These are phyloP conservation scores for Drosophila dives DNA, from an alignment of 2,888 invertebrate genomes.

Conservation along the genomic window DNA sequence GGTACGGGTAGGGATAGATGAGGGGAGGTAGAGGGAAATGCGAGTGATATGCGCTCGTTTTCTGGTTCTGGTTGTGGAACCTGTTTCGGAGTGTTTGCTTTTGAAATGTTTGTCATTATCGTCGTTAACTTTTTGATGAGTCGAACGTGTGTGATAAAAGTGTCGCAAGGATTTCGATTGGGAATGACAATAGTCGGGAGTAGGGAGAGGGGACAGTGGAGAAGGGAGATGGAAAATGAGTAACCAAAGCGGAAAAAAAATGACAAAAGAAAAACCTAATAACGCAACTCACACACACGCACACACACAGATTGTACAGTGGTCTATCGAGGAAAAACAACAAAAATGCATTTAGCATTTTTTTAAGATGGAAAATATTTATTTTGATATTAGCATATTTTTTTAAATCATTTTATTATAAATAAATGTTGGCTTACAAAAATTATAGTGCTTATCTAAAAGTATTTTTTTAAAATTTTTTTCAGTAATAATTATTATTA, in stretches of 20 bases:
- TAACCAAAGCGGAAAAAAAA: slow-evolving; percentile 9
- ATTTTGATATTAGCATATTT: neutral
- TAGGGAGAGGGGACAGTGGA: neutral
- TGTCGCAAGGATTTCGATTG: slow-evolving; percentile 70
- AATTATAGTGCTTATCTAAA: neutral
- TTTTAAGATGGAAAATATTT: neutral
- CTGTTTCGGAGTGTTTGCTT: slow-evolving; percentile 67
- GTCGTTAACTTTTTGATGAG: slow-evolving; percentile 79
- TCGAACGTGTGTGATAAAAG: slow-evolving; percentile 78
- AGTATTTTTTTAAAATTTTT: no score
- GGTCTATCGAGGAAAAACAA: neutral
- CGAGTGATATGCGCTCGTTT: slow-evolving; percentile 14
- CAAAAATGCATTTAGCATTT: neutral
- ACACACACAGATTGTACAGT: slow-evolving; percentile 4
- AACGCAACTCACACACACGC: slow-evolving; percentile 23
- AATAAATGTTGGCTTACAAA: neutral
- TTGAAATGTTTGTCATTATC: slow-evolving; percentile 80
- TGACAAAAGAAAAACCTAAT: slow-evolving; percentile 40
- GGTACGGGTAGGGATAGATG: neutral
- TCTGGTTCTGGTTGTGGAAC: slow-evolving; percentile 11
- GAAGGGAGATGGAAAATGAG: slow-evolving; percentile 5
- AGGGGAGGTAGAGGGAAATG: neutral
- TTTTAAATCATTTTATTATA: neutral
- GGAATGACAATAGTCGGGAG: neutral
- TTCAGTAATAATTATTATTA: no score